Percentiles rank a stretch among this genome's conserved stretches.
These are phyloP conservation scores for Ormyrus pomaceus DNA, from an alignment of 2,888 invertebrate genomes.

Conservation along the genomic window DNA sequence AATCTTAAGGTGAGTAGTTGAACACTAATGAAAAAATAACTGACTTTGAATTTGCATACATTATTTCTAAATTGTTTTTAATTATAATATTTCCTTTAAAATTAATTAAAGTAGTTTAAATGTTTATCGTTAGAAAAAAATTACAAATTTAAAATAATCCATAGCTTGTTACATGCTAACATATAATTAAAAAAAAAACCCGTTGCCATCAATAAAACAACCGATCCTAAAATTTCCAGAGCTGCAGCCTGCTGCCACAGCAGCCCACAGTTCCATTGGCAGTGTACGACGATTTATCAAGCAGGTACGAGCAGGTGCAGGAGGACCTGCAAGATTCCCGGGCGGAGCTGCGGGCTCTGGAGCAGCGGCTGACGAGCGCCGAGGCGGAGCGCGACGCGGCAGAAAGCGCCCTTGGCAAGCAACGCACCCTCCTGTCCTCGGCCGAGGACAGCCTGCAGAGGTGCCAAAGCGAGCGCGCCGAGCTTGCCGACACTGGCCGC, in stretches of 20 bases:
- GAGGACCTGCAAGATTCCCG: slow-evolving; percentile 61
- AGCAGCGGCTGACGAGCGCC: slow-evolving; percentile 60
- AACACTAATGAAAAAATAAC: neutral
- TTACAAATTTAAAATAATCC: neutral
- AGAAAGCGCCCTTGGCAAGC: slow-evolving; percentile 61
- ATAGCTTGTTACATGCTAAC: too few relatives aligned
- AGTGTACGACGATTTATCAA: slow-evolving; percentile 55
- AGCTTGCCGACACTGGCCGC: slow-evolving; percentile 57
- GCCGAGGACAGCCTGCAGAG: slow-evolving; percentile 63
- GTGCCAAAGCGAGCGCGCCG: slow-evolving; percentile 61
- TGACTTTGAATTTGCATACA: too few relatives aligned
- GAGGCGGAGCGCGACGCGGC: slow-evolving; percentile 62
- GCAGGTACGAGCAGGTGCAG: slow-evolving; percentile 61
- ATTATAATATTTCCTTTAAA: neutral
- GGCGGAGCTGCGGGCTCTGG: slow-evolving; percentile 59
- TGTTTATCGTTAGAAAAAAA: neutral
- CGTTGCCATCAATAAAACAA: too few relatives aligned
- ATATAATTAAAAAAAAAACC: too few relatives aligned
- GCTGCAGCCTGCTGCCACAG: slow-evolving; percentile 1
- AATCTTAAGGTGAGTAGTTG: slow-evolving; percentile 25
- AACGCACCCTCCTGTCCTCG: slow-evolving; percentile 60
- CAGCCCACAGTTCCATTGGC: slow-evolving; percentile 43
- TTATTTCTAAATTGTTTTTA: too few relatives aligned
- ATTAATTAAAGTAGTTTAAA: slow-evolving; percentile 4
- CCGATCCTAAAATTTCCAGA: neutral